Conservation (phyloP, 2,888 invertebrate species). For the Theristus sp. region DNA sequence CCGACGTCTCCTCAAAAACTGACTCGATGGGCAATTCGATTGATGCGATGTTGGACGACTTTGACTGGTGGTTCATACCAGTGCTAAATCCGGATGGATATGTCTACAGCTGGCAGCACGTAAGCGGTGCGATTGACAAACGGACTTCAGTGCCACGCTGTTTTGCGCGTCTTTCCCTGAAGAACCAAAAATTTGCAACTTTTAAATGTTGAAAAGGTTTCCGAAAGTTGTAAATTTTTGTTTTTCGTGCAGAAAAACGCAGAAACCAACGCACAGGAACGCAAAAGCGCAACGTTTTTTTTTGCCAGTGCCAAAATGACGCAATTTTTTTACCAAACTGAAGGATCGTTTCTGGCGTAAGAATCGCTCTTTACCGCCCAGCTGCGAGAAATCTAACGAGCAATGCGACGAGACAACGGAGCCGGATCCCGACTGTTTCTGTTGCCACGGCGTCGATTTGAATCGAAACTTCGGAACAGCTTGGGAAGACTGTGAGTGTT, state of each 20-base stretch:
- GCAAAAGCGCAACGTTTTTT: too few relatives aligned
- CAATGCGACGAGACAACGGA: slow-evolving; percentile 6
- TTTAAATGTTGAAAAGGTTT: too few relatives aligned
- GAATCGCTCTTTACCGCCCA: slow-evolving; percentile 2
- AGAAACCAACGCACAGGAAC: too few relatives aligned
- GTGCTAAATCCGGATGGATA: slow-evolving; percentile 9
- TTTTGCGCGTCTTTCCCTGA: too few relatives aligned
- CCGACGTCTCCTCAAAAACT: too few relatives aligned
- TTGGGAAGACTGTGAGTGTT: slow-evolving; percentile 17
- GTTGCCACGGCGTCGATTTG: slow-evolving; percentile 22
- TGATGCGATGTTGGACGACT: slow-evolving; percentile 7
- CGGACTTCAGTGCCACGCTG: too few relatives aligned
- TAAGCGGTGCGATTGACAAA: not conserved
- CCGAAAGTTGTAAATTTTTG: too few relatives aligned
- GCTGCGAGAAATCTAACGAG: slow-evolving; percentile 8
- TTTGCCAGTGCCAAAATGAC: too few relatives aligned
- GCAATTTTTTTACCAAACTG: not conserved
- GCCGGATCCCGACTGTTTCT: not conserved
- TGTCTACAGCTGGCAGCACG: slow-evolving; percentile 9
- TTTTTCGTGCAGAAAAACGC: too few relatives aligned
- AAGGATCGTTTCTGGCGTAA: slow-evolving; percentile 23
- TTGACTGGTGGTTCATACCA: slow-evolving; percentile 13
- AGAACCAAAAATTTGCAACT: too few relatives aligned
- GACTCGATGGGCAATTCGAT: too few relatives aligned
- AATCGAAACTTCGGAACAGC: slow-evolving; percentile 26